Evolutionary conservation across 2,888 invertebrate genomes (phyloP).

Genomic region (Dysmachus trigonus): DNA sequence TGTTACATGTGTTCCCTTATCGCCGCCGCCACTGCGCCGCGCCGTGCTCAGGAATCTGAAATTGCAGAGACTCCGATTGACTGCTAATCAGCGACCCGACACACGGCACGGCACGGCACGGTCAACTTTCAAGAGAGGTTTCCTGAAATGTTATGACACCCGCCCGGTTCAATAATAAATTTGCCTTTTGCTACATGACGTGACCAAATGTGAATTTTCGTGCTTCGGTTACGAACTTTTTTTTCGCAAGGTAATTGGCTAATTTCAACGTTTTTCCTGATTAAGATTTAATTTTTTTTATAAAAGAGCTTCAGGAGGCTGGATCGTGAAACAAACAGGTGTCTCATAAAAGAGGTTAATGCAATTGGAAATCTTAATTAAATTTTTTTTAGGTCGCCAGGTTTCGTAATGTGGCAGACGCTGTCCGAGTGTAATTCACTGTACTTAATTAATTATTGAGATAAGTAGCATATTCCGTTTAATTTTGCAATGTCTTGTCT

Average conservation of each 20-base stretch:
- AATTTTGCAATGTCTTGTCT: background rate
- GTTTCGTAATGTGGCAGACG: background rate
- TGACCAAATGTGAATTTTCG: background rate
- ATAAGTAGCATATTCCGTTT: background rate
- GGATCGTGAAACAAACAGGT: background rate
- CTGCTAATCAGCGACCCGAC: background rate
- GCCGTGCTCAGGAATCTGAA: background rate
- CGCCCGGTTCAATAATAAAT: background rate
- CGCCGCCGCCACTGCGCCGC: background rate
- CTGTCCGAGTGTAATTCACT: background rate
- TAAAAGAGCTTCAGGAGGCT: background rate
- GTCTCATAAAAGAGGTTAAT: background rate
- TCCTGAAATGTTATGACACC: slow-evolving; percentile 25
- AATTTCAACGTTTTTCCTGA: background rate
- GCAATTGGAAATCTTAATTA: background rate
- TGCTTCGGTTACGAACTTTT: background rate
- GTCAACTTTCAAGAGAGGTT: slow-evolving; percentile 6
- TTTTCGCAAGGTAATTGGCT: background rate
- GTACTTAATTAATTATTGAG: background rate
- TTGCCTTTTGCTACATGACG: background rate
- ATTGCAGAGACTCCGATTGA: background rate
- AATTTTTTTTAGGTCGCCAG: background rate
- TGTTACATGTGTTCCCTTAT: slow-evolving; percentile 23
- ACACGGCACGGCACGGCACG: too few species aligned
- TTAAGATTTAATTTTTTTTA: background rate